Percentiles rank a stretch among this genome's conserved stretches.
Conservation (phyloP, 2,797 vertebrate genomes). For the Neoniphon sammara region DNA sequence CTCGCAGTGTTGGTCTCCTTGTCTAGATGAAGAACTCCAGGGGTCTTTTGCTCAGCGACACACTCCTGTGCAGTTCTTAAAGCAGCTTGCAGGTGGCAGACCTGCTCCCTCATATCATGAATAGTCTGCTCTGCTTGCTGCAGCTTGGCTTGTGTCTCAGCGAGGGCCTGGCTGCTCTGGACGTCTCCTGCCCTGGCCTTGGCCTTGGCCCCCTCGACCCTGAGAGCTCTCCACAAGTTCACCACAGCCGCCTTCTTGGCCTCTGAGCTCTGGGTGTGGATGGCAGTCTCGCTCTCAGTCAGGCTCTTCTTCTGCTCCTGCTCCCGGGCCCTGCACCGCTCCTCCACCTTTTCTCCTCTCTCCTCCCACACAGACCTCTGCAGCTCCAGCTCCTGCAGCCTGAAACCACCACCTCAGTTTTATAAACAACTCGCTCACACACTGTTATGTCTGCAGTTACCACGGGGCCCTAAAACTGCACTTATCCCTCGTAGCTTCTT, state of each 20-base stretch:
- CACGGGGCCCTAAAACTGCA: slow-evolving; percentile 77
- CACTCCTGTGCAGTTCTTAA: slow-evolving; percentile 59
- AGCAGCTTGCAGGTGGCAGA: slow-evolving; percentile 65
- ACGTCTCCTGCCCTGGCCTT: slow-evolving; percentile 29
- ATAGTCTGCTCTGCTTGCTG: slow-evolving; percentile 65
- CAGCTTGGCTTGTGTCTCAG: slow-evolving; percentile 61
- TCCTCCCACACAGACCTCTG: slow-evolving; percentile 73
- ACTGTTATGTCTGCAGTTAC: slow-evolving; percentile 69
- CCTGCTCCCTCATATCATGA: slow-evolving; percentile 72
- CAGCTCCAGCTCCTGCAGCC: slow-evolving; percentile 78
- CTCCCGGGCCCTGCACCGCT: slow-evolving; percentile 58
- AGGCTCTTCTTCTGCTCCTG: slow-evolving; percentile 67
- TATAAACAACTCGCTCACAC: slow-evolving; percentile 75
- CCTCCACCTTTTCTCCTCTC: slow-evolving; percentile 71
- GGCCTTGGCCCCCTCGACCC: slow-evolving; percentile 56
- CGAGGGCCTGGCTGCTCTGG: slow-evolving; percentile 36
- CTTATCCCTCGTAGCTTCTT: slow-evolving; percentile 63
- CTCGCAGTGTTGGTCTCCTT: slow-evolving; percentile 59
- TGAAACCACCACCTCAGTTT: slow-evolving; percentile 71
- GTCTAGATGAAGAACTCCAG: slow-evolving; percentile 39
- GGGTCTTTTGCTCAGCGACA: slow-evolving; percentile 37
- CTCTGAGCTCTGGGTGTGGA: slow-evolving; percentile 31
- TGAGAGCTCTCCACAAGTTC: slow-evolving; percentile 77
- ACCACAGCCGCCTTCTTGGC: slow-evolving; percentile 70
- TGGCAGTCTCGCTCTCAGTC: slow-evolving; percentile 50